Evolutionary conservation across 2,888 invertebrate species (phyloP), one percentile per base, ranked within the genome.

Genomic region (Osmoderma eremita): DNA sequence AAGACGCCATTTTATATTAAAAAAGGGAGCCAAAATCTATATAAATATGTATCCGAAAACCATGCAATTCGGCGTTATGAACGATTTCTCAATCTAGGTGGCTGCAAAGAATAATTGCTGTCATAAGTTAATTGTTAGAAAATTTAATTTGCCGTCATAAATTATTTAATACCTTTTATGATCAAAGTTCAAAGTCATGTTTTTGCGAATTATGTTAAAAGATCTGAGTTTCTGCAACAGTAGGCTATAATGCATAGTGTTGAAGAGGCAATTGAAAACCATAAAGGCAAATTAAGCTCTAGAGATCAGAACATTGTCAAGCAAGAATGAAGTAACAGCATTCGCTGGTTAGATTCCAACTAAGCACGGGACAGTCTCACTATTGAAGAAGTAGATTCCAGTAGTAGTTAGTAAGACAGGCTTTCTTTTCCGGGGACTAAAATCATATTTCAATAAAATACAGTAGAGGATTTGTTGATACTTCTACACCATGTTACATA

Each of bases 301-400:
- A 81, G 84, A 71, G 77, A 84, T 74, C 77, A 83, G 77, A 79
- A 78, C 24, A 76, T 79, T 45, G 84, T 84, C 0, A 77, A 79
- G 13, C 78, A 77, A 2, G 83, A 84, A 65, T 89, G 89, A 75
- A 87, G 87, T 0, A 88, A 88, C 53, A 84, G 87, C 36, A 80
- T 92, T 56, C 84, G 83, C 62, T 93, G 93, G 93, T 81, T 93
- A 69, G 92, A 92, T 77, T 81, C 83, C 77, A 91, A 89, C 82
- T 85, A 83, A 13, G 81, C 85, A 75, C 58, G 71, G 5, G 76
- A 75, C 53, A 81, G 81, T 10, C 82, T 81, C 1, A 81, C 79
- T 13, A 81, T 82, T 42, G 81, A 82, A 73, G 81, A 82, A 75
- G 80, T 81, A 13, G 82, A 82, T 75, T 76, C 71, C 70, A 63